phyloP scores from a whole-genome alignment of 2,888 invertebrate genomes.

The Labia minor region DNA sequence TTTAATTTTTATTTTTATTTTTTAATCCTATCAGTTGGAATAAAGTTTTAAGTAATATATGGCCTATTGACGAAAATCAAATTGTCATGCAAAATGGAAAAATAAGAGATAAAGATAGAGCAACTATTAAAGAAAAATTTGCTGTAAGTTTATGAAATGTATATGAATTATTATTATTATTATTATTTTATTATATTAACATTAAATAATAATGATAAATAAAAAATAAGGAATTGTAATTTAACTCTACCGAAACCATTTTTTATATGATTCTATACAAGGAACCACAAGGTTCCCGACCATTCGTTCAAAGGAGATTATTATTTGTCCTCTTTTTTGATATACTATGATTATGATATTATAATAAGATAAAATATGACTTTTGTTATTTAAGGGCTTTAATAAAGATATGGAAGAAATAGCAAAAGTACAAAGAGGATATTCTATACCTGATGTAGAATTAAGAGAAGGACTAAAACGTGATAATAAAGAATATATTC shows the following conservation, averaged over 20 bases:
- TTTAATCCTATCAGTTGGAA: slow-evolving; percentile 83
- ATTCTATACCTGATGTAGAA: slow-evolving; percentile 87
- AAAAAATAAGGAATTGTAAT: too few relatives aligned
- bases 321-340: too few relatives aligned
- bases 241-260: too few relatives aligned
- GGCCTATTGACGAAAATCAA: slow-evolving; percentile 53
- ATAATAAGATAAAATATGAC: too few relatives aligned
- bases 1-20: slow-evolving; percentile 31
- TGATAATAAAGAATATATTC: slow-evolving; percentile 78
- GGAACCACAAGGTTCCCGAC: too few relatives aligned
- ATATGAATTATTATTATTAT: too few relatives aligned
- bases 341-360: too few relatives aligned
- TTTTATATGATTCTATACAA: too few relatives aligned
- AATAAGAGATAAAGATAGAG: slow-evolving; percentile 75
- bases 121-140: slow-evolving; percentile 78
- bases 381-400: too few relatives aligned
- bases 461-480: slow-evolving; percentile 76
- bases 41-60: slow-evolving; percentile 63
- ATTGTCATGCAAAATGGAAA: slow-evolving; percentile 48
- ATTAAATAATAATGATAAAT: slow-evolving; percentile 14
- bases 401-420: slow-evolving; percentile 93
- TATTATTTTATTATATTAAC: slow-evolving; percentile 13
- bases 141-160: slow-evolving; percentile 52
- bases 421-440: slow-evolving; percentile 70
- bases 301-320: too few relatives aligned